phyloP scores from a whole-genome alignment of 2,888 invertebrate genomes.

The Cordilura impudica region DNA sequence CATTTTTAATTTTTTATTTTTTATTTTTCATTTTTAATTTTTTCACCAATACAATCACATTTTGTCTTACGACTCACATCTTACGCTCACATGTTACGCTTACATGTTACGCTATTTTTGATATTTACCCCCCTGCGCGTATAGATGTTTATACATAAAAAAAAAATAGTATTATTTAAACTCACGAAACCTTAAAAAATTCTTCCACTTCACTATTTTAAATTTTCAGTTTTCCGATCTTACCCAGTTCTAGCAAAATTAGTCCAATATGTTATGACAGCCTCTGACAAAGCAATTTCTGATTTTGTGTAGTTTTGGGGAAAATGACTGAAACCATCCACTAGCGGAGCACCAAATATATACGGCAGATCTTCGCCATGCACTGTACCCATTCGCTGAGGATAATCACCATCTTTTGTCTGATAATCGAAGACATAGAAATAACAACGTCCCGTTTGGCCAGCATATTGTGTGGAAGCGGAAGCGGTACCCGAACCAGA shows the following conservation, averaged over 20 bases:
- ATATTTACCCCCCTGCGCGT: no score
- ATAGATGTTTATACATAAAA: no score
- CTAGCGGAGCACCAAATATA: constrained; percentile 93
- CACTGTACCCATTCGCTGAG: constrained; percentile 94
- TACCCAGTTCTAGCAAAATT: constrained; percentile 94
- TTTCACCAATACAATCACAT: no score
- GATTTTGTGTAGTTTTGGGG: constrained; percentile 92
- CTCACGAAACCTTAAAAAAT: no score
- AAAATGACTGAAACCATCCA: constrained; percentile 89
- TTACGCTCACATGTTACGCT: no score
- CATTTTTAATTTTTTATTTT: no score
- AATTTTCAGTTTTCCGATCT: constrained; percentile 79
- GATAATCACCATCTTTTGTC: constrained; percentile 92
- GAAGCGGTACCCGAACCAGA: constrained; percentile 68
- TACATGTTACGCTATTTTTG: no score
- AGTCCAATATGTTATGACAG: constrained; percentile 91
- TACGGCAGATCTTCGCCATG: constrained; percentile 95
- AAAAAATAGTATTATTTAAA: no score
- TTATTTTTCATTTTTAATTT: no score
- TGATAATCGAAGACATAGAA: constrained; percentile 96
- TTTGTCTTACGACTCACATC: no score
- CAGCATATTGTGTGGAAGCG: constrained; percentile 68
- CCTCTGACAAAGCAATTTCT: constrained; percentile 91
- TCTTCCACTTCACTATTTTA: no score
- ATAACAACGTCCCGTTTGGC: constrained; percentile 85